phyloP scores from a whole-genome alignment of 2,113 vertebrate species.

The Uria aalge region DNA sequence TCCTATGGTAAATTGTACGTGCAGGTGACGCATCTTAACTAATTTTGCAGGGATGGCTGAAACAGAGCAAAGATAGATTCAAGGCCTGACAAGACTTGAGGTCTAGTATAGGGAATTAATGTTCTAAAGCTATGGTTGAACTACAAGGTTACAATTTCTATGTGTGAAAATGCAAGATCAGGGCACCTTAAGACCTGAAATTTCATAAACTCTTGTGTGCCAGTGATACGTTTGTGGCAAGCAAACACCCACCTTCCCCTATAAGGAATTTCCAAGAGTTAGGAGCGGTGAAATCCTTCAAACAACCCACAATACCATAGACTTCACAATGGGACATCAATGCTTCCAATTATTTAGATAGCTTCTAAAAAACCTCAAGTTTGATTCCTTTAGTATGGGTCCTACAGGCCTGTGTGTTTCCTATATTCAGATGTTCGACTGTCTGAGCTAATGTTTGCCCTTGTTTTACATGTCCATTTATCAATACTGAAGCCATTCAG shows the following conservation, averaged over 20 bases:
- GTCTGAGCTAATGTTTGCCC: neutral
- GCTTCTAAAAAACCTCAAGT: neutral
- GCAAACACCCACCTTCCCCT: neutral
- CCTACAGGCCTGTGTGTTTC: neutral
- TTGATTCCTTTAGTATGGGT: neutral
- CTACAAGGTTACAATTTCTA: neutral
- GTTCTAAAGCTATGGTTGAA: neutral
- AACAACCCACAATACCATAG: neutral
- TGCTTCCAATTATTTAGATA: neutral
- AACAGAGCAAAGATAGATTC: neutral
- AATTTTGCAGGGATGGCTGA: neutral
- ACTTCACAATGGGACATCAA: neutral
- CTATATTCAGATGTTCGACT: neutral
- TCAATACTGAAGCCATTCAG: rapidly evolving
- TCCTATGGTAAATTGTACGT: neutral
- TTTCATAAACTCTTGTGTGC: neutral
- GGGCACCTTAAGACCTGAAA: neutral
- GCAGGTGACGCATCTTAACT: neutral
- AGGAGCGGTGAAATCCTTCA: neutral
- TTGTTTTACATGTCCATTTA: neutral
- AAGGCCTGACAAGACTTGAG: neutral
- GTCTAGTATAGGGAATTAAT: neutral
- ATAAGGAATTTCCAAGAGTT: neutral
- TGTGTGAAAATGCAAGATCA: neutral
- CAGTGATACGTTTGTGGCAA: neutral